Evolutionary conservation across 2,888 invertebrate species (phyloP), one percentile per base, ranked within the genome.

Genomic region (Allophyes oxyacanthae): DNA sequence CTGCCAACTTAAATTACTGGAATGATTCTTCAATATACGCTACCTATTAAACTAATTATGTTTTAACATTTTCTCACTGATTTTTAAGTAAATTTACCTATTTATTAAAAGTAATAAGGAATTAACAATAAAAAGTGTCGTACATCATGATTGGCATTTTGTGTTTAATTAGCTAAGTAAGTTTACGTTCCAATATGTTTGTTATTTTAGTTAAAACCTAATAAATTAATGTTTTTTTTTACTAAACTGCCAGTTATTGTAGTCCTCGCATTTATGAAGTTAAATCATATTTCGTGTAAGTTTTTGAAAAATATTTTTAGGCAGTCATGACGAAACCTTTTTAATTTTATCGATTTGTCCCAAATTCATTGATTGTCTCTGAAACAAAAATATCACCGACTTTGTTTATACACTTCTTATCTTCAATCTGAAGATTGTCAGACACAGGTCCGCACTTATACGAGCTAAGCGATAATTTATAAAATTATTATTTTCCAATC

Each of bases 61-160:
- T 20, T 65, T 60, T 77, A 77, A 74, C 63, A 76, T 74, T 76
- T 75, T 80, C 76, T 85, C 79, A 84, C 79, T 61, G 64, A 78
- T 76, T 79, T 61, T 58, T 82, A 82, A 79, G 72, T 77, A 76
- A 20, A 2, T 20, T 20, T 20, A 20, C 20, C 20, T 85, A 82
- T 81, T 82, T 85, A 81, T 81, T 79, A 70, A 72, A 70, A 67
- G 65, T 65, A 75, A 72, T 74, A 75, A 69, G 61, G 74, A 73
- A 74, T 66, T 73, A 76, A 72, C 40, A 66, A 75, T 11, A 43
- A n/a, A 68, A 68, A 72, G 73, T 89, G 92, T 92, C 92, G 92
- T 92, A 92, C 92, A 82, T 84, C 81, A 76, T 85, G 80, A 86
- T 92, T 92, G 91, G 92, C 92, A 92, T 92, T 92, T 92, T 77